phyloP scores from a whole-genome alignment of 2,888 invertebrate species.

The Dicycla oo region DNA sequence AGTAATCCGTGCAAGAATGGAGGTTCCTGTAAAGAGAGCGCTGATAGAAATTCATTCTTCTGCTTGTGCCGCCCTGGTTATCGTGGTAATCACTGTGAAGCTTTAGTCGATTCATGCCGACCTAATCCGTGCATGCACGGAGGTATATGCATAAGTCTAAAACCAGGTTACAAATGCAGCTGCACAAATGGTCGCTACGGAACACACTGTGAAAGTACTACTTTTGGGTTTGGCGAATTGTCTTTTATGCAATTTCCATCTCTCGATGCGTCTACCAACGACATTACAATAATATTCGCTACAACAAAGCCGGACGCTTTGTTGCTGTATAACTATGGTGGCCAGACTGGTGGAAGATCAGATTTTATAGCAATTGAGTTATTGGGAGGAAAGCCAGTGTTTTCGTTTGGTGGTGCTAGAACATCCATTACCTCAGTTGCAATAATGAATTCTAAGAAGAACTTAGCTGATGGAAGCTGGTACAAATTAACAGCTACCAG shows the following conservation, averaged over 20 bases:
- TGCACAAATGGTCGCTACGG: conserved; percentile 97
- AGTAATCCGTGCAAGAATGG: conserved; percentile 97
- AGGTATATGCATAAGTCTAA: conserved; percentile 96
- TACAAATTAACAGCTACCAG: conserved; percentile 97
- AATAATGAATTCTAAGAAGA: conserved; percentile 91
- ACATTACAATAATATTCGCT: conserved; percentile 97
- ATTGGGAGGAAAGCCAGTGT: conserved; percentile 95
- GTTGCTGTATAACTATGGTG: conserved; percentile 97
- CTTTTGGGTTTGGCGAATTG: conserved; percentile 96
- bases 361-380: conserved; percentile 98
- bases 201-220: conserved; percentile 96
- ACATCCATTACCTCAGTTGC: conserved; percentile 96
- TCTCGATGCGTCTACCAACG: conserved; percentile 96
- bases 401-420: conserved; percentile 97
- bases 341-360: conserved; percentile 96
- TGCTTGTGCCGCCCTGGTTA: conserved; percentile 98
- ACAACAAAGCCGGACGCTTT: conserved; percentile 96
- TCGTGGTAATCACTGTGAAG: conserved; percentile 97
- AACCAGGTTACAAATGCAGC: conserved; percentile 96
- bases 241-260: conserved; percentile 97
- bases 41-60: conserved; percentile 96
- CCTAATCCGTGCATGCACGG: conserved; percentile 98
- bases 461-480: conserved; percentile 97
- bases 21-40: conserved; percentile 97
- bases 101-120: conserved; percentile 96